phyloP scores from a whole-genome alignment of 2,113 vertebrate species.

The Notarius quadriscutis region DNA sequence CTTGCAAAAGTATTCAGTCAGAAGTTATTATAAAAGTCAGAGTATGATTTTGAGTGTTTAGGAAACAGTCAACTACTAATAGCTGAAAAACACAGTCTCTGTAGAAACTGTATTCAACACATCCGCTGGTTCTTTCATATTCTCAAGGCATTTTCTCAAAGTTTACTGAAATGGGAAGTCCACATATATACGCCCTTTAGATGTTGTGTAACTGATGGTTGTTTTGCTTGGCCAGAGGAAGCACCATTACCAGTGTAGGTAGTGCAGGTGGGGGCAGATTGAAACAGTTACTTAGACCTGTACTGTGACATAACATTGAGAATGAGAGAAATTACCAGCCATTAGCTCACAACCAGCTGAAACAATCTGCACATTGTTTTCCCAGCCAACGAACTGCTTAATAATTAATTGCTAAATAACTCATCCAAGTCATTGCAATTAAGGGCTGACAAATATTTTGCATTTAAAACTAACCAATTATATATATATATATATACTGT shows the following conservation, averaged over 20 bases:
- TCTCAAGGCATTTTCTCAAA: neutral
- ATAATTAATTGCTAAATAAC: conserved; percentile 23
- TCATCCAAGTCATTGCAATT: conserved; percentile 21
- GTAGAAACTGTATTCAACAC: neutral
- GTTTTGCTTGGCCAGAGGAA: conserved; percentile 33
- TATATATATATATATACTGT: too few species aligned
- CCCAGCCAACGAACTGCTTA: conserved; percentile 10
- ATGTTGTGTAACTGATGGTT: conserved; percentile 30
- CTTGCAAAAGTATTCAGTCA: too few species aligned
- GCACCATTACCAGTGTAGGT: neutral
- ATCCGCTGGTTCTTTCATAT: neutral
- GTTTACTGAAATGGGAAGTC: conserved; percentile 2
- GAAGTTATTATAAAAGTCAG: too few species aligned
- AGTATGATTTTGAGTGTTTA: neutral
- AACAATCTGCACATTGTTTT: conserved; percentile 43
- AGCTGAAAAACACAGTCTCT: neutral
- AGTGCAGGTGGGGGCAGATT: neutral
- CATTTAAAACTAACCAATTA: too few species aligned
- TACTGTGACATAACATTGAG: conserved; percentile 15
- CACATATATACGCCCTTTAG: conserved; percentile 4
- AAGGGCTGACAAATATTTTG: neutral
- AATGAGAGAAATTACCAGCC: conserved; percentile 7
- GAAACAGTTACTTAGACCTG: neutral
- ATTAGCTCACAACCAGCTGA: conserved; percentile 26
- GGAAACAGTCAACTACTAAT: neutral